A percentile compares a stretch with the other conserved stretches of the same genome.
These are phyloP conservation scores for Drosophila triauraria DNA, from an alignment of 1,140 invertebrate species.

Conservation along the genomic window DNA sequence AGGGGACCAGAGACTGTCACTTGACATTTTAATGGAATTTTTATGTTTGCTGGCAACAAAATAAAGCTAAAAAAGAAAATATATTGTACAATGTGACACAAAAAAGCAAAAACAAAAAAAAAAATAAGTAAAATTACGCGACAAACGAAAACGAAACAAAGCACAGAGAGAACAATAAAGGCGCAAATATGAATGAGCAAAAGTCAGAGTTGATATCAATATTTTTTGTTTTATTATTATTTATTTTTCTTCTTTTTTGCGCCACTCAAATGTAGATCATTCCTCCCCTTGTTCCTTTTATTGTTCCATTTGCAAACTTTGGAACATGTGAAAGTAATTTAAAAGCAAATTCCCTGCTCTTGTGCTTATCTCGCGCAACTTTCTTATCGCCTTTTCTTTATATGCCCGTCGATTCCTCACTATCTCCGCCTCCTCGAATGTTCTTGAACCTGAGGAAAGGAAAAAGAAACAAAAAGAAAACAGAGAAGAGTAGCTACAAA, in stretches of 20 bases:
- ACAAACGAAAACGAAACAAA: slow-evolving; percentile 13
- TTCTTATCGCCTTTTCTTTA: slow-evolving; percentile 29
- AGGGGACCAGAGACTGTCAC: slow-evolving; percentile 44
- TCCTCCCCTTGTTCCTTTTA: background rate
- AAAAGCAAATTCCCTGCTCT: slow-evolving; percentile 42
- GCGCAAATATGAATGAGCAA: slow-evolving; percentile 13
- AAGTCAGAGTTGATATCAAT: slow-evolving; percentile 48
- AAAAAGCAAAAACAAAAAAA: slow-evolving; percentile 1
- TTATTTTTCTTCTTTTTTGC: background rate
- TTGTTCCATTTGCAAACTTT: slow-evolving; percentile 24
- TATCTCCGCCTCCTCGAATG: slow-evolving; percentile 28
- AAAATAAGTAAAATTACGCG: slow-evolving; percentile 5
- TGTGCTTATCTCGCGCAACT: slow-evolving; percentile 28
- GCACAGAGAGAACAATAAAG: slow-evolving; percentile 1
- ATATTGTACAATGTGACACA: slow-evolving; percentile 4
- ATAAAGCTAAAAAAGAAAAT: slow-evolving; percentile 25
- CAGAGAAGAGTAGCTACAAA: background rate
- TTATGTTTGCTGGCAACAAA: slow-evolving; percentile 48
- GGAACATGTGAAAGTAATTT: slow-evolving; percentile 51
- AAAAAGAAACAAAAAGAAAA: background rate
- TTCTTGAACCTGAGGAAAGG: slow-evolving; percentile 41
- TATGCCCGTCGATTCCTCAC: background rate
- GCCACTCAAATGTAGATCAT: slow-evolving; percentile 26
- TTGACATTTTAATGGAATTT: slow-evolving; percentile 79
- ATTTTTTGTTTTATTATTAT: background rate